Evolutionary conservation across 1,140 invertebrate species (phyloP), one percentile per base, ranked within the genome.

Genomic region (Tigriopus japonicus): DNA sequence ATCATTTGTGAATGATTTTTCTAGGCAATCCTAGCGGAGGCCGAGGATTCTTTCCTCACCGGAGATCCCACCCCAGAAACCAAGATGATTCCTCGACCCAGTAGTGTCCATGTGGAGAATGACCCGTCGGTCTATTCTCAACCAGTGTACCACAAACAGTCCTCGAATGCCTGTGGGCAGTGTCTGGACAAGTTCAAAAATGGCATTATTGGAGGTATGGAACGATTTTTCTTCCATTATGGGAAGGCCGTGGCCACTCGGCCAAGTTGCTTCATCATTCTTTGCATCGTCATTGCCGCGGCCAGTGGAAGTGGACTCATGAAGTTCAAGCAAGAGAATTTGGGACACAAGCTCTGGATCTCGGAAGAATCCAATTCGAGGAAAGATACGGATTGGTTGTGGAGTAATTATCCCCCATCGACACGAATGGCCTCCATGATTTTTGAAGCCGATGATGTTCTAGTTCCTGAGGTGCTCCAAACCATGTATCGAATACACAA

Each of bases 401-500:
- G 21, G 15, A 41, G 49, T 14, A 19, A 60, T 60, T 60, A 42
- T 24, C 58, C 58, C 15, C 21, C 42, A 23, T 42, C 49, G 7
- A 12, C 49, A 10, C n/a, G 58, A 14, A 52, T 60, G 17, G 19
- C 42, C 15, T 42, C 17, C 15, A 15, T 60, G 10, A 60, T 60
- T 21, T 17, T 60, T 23, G 45, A 17, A 24, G 58, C 15, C 21
- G 58, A 60, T 21, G 51, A 60, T 35, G 43, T 60, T 14, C 42
- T 60, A 23, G 45, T 17, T 5, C 42, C 58, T 24, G 15, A 19
- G 12, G 58, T 49, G 2, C 9, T 60, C 15, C n/a, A 23, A 60
- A 28, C 58, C 13, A 49, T 60, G 42, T 60, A 42, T 51, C 13
- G 17, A 52, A 52, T 60, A 45, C 35, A 42, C 6, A 60, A 60